phyloP scores from a whole-genome alignment of 2,797 vertebrate genomes.

The Notolepis coatsorum region DNA sequence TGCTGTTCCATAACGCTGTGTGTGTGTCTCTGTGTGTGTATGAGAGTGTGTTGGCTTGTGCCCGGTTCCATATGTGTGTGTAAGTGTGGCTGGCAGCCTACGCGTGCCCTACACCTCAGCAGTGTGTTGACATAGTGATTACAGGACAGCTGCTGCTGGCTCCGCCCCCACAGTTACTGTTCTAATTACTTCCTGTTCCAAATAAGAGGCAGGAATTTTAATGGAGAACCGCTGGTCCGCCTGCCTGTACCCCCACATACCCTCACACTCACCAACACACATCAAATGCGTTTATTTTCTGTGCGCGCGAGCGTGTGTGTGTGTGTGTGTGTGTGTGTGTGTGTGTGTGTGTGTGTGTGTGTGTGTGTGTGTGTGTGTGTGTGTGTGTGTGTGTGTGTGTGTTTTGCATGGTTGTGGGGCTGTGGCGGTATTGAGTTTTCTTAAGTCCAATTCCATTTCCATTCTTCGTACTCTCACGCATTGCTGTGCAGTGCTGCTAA shows the following conservation, averaged over 20 bases:
- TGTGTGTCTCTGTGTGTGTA: conserved; percentile 10
- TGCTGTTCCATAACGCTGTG: neutral
- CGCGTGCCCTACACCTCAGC: conserved; percentile 73
- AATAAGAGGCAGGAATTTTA: conserved; percentile 83
- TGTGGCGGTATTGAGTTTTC: conserved; percentile 27
- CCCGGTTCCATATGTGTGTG: conserved; percentile 32
- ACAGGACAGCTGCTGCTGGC: conserved; percentile 75
- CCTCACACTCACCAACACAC: conserved; percentile 49
- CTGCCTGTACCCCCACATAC: conserved; percentile 41
- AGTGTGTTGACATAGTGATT: conserved; percentile 81
- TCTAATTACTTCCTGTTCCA: conserved; percentile 83
- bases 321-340: conserved; percentile 9
- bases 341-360: neutral
- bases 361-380: conserved; percentile 8
- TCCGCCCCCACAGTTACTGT: conserved; percentile 80
- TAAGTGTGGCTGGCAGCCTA: conserved; percentile 63
- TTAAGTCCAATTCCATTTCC: conserved; percentile 1
- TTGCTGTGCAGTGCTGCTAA: too few species aligned
- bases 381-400: neutral
- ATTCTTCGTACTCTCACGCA: too few species aligned
- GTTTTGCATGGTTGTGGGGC: neutral
- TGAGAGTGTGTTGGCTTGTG: conserved; percentile 1
- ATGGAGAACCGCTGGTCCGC: conserved; percentile 77
- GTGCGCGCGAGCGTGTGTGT: neutral
- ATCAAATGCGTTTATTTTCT: conserved; percentile 40